Evolutionary conservation across 2,888 invertebrate genomes (phyloP), one percentile per base, ranked within the genome.

Genomic region (Drosophila eohydei): DNA sequence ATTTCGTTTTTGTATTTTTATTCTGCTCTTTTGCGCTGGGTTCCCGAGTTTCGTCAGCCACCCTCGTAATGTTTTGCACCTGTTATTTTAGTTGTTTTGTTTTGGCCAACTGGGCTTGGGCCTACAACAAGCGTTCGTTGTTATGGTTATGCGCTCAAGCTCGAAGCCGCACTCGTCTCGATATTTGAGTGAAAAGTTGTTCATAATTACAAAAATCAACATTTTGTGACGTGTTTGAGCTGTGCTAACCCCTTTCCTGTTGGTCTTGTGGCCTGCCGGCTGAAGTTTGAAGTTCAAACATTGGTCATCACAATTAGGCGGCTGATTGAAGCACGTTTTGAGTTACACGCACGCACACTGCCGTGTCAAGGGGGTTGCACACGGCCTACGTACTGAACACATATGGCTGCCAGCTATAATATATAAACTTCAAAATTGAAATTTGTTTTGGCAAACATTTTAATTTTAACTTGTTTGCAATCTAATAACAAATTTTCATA

Each of bases 271-370:
- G 75, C 76, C 76, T 48, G 30, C 66, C 51, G 50, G 32, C 58
- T 68, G 9, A 66, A 66, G 55, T 55, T 51, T 59, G 52, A 63
- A 69, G 88, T 81, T 89, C 82, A 84, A 89, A 84, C 74, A 84
- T 81, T 87, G 88, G 89, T 73, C 76, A 89, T 89, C 71, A 58
- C 82, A 89, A 84, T 84, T 84, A 87, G 67, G 50, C 88, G 66
- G 72, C 60, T 73, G 44, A 81, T 65, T 74, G 71, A 38, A 46
- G 48, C 61, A 51, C 69, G 83, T 74, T 86, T 88, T 62, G 21
- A 51, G 65, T 83, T 89, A 59, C 83, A 65, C 41, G 44, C 60
- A 60, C 26, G 34, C 71, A 71, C 52, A 32, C 9, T 9, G 43
- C 1, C 44, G 3, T 38, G 26, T 11, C 38, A 38, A 54, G 28